phyloP scores from a whole-genome alignment of 2,888 invertebrate species.

The Leucophenga montana region DNA sequence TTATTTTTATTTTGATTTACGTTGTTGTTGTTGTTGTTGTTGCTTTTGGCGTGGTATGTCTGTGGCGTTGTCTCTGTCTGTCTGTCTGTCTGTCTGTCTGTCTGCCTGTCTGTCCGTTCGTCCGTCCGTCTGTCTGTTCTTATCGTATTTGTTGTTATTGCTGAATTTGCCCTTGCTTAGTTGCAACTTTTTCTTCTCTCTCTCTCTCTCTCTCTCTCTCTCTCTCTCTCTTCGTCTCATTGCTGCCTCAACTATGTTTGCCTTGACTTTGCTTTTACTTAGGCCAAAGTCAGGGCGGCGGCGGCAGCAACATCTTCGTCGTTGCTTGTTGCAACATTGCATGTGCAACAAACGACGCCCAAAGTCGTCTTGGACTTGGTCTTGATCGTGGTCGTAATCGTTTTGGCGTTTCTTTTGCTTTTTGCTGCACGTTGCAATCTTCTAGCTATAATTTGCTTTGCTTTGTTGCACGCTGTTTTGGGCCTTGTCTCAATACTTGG shows the following conservation, averaged over 20 bases:
- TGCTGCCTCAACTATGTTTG: conserved; percentile 29
- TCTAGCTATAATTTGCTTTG: conserved; percentile 17
- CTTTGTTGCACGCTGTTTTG: conserved; percentile 15
- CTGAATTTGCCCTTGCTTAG: conserved; percentile 49
- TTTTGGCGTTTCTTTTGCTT: not conserved
- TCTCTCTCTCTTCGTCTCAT: not conserved
- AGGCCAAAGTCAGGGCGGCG: conserved; percentile 51
- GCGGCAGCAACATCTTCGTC: too few species aligned
- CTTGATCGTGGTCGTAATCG: not conserved
- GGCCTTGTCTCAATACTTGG: conserved; percentile 32
- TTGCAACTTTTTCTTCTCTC: not conserved
- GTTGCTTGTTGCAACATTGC: too few species aligned
- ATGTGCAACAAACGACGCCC: conserved; percentile 28
- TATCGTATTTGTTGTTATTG: conserved; percentile 30
- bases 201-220: not conserved
- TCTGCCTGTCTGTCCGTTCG: not conserved
- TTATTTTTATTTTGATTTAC: not conserved
- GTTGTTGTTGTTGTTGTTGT: conserved; percentile 43
- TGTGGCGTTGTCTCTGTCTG: conserved; percentile 21
- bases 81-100: conserved; percentile 8
- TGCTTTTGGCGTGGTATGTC: conserved; percentile 38
- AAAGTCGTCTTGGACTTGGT: conserved; percentile 3
- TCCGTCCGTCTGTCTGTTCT: not conserved
- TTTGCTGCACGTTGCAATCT: conserved; percentile 12
- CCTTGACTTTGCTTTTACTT: conserved; percentile 59